Evolutionary conservation across 2,888 invertebrate species (phyloP), one percentile per base, ranked within the genome.

Genomic region (Protodeltote pygarga): DNA sequence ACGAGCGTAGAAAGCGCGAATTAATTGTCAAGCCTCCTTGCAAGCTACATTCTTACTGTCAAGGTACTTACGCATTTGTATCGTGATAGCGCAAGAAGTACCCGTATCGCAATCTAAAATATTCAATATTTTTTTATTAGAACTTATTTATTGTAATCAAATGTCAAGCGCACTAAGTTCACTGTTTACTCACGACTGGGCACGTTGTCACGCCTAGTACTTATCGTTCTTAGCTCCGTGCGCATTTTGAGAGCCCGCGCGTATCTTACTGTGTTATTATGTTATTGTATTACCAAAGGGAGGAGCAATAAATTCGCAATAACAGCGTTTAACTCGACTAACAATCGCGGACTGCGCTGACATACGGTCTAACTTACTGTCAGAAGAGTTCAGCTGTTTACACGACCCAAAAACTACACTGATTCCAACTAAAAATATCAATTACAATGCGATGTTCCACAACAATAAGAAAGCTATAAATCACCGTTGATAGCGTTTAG

Each of bases 381-480:
- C 85, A 83, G 88, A 79, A 81, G 82, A 84, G 81, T 79, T 77
- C 80, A 80, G 73, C 77, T 89, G 91, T 92, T 91, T 91, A 91
- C 88, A 78, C 85, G 84, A 91, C 92, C 91, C 86, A 88, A 88
- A 91, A 91, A 85, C 87, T 77, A 81, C 77, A 83, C 80, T 76
- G 86, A 82, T 79, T 82, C 88, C 79, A 89, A 87, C 89, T 92
- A 92, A 91, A 92, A 91, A 91, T 92, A 92, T 87, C 83, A 90
- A 90, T 89, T 87, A 90, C 89, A 89, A 86, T 87, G 79, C 85
- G 81, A 81, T 83, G 79, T 79, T 83, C 80, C 78, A 82, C 79
- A 87, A 86, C 83, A 85, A 89, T 85, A 77, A 83, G 81, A 82
- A 77, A 80, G 81, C 77, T 76, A 76, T 81, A 79, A 81, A 85